Evolutionary conservation across 2,113 vertebrate species (phyloP).

Genomic region (Chascanopsetta lugubris): DNA sequence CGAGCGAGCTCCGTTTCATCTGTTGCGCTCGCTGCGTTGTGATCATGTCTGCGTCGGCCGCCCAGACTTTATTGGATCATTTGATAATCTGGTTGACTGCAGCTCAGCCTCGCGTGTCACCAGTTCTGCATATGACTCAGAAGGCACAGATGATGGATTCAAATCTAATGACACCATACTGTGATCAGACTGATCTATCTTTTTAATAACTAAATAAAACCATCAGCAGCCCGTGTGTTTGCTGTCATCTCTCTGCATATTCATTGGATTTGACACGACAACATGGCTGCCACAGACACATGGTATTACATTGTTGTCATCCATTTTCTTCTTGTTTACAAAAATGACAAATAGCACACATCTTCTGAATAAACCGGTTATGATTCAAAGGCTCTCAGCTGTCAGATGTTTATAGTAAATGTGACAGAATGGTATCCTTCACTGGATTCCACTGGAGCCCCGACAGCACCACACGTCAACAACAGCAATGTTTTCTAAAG

Average conservation of each 20-base stretch:
- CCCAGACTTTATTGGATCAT: conserved; percentile 64
- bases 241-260: background rate
- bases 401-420: background rate
- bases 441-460: background rate
- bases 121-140: conserved; percentile 15
- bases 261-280: conserved; percentile 9
- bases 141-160: conserved; percentile 36
- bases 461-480: background rate
- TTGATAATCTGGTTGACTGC: conserved; percentile 58
- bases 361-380: conserved; percentile 6
- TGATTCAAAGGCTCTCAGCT: conserved; percentile 16
- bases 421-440: background rate
- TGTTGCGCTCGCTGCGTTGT: background rate
- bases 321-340: conserved; percentile 24
- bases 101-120: conserved; percentile 21
- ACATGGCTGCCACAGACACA: background rate
- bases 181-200: conserved; percentile 8
- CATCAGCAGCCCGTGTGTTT: conserved; percentile 14
- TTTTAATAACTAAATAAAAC: conserved; percentile 20
- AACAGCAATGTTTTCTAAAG: background rate
- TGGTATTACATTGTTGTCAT: background rate
- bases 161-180: conserved; percentile 17
- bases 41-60: conserved; percentile 35
- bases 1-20: conserved; percentile 26
- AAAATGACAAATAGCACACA: conserved; percentile 13